Evolutionary conservation across 2,888 invertebrate species (phyloP), one percentile per base, ranked within the genome.

Genomic region (Ecdyonurus torrentis): DNA sequence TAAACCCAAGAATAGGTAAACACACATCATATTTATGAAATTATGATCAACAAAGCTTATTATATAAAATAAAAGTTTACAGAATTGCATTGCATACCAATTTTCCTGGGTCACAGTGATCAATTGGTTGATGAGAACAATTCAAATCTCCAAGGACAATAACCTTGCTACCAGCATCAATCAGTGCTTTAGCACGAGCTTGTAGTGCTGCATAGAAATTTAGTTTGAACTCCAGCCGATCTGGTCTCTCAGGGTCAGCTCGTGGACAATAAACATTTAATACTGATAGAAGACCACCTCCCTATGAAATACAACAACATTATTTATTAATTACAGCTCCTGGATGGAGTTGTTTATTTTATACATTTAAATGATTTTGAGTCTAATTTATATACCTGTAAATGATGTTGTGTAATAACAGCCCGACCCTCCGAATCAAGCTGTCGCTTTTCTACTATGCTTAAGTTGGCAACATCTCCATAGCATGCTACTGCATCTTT

Each of bases 251-350:
- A 23, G 74, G 73, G 63, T 76, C 77, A 19, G 73, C 77, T 59
- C 77, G 68, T 1, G 79, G 79, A 66, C 78, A 78, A 69, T 79
- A 79, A 15, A 79, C 75, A 68, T 79, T 79, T 64, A 79, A 74
- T 5, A 79, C 66, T 2, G 67, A 67, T 20, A 71, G 55, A n/a
- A 25, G 2, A 10, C 58, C 23, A 18, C 61, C 20, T 18, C 25
- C 19, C 64, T 63, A 23, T 2, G 61, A 59, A 50, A 25, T 23
- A 18, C 23, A 60, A 55, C 23, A 61, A 62, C 22, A 55, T 20
- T 55, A 55, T n/a, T 55, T 23, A n/a, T n/a, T n/a, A n/a, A n/a
- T n/a, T n/a, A n/a, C n/a, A n/a, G n/a, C n/a, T 55, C 22, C n/a
- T 18, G 23, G 18, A 20, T n/a, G 24, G n/a, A n/a, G n/a, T n/a